Percentiles rank a stretch among this genome's conserved stretches.
Conservation (phyloP, 2,797 vertebrate genomes). For the Sebastes glaucus region DNA sequence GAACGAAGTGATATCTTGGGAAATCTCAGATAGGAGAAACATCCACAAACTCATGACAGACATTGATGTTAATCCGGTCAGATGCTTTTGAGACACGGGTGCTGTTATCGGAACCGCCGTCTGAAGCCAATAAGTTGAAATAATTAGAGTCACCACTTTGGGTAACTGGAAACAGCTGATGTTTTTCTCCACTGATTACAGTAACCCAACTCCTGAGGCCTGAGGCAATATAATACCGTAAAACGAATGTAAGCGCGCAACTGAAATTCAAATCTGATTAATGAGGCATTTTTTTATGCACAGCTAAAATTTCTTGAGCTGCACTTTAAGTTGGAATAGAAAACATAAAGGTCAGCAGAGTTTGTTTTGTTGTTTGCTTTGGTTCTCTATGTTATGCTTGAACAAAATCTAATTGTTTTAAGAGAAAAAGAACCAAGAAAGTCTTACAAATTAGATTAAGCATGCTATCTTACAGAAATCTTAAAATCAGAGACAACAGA, state of each 20-base stretch:
- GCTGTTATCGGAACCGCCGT: constrained; percentile 53
- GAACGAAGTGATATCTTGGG: constrained; percentile 25
- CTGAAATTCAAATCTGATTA: neutral
- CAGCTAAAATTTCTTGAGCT: neutral
- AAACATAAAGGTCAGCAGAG: neutral
- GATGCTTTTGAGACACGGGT: constrained; percentile 56
- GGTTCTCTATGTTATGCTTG: neutral
- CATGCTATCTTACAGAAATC: neutral
- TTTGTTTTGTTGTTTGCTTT: neutral
- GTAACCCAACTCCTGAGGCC: constrained; percentile 29
- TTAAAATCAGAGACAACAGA: neutral
- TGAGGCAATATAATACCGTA: constrained; percentile 21
- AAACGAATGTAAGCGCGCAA: neutral
- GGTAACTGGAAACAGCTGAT: constrained; percentile 84
- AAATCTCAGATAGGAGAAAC: constrained; percentile 28
- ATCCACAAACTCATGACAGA: constrained; percentile 74
- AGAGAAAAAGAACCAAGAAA: neutral
- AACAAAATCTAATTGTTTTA: neutral
- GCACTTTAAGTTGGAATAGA: neutral
- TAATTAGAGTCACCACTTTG: constrained; percentile 78
- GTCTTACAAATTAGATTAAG: neutral
- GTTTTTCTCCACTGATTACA: constrained; percentile 75
- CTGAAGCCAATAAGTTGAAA: constrained; percentile 64
- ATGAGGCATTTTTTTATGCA: neutral
- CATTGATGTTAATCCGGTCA: constrained; percentile 76